Percentiles rank a stretch among this genome's conserved stretches.
These are phyloP conservation scores for Heteromurus nitidus DNA, from an alignment of 2,888 invertebrate genomes.

Conservation along the genomic window DNA sequence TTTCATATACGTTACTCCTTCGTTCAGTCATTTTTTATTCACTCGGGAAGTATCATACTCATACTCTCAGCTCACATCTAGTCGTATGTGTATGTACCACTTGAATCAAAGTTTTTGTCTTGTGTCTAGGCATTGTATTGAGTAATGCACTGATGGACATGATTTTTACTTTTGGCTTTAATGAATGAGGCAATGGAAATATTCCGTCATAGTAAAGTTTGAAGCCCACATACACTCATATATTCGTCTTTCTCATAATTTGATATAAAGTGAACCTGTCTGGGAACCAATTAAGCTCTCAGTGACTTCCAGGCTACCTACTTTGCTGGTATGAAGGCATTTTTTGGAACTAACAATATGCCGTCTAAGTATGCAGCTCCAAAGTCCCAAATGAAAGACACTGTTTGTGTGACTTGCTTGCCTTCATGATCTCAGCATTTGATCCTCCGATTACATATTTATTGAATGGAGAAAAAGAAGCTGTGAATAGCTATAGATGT, in stretches of 20 bases:
- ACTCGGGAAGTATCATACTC: too few relatives aligned
- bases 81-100: too few relatives aligned
- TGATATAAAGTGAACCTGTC: slow-evolving; percentile 40
- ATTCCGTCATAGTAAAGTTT: not conserved
- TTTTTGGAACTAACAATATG: too few relatives aligned
- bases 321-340: too few relatives aligned
- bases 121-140: too few relatives aligned
- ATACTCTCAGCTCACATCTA: too few relatives aligned
- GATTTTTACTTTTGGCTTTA: not conserved
- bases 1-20: too few relatives aligned
- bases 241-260: not conserved
- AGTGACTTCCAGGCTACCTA: slow-evolving; percentile 29
- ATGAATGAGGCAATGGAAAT: slow-evolving; percentile 28
- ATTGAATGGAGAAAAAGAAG: slow-evolving; percentile 10
- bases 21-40: too few relatives aligned
- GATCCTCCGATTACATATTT: slow-evolving; percentile 33
- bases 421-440: slow-evolving; percentile 35
- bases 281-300: slow-evolving; percentile 48
- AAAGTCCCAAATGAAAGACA: too few relatives aligned
- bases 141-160: not conserved
- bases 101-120: too few relatives aligned
- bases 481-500: slow-evolving; percentile 5
- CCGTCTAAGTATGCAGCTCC: too few relatives aligned
- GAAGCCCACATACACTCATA: too few relatives aligned
- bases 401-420: slow-evolving; percentile 9